A percentile compares a stretch with the other conserved stretches of the same genome.
Conservation (phyloP, 2,113 vertebrate species). For the Macaca mulatta region DNA sequence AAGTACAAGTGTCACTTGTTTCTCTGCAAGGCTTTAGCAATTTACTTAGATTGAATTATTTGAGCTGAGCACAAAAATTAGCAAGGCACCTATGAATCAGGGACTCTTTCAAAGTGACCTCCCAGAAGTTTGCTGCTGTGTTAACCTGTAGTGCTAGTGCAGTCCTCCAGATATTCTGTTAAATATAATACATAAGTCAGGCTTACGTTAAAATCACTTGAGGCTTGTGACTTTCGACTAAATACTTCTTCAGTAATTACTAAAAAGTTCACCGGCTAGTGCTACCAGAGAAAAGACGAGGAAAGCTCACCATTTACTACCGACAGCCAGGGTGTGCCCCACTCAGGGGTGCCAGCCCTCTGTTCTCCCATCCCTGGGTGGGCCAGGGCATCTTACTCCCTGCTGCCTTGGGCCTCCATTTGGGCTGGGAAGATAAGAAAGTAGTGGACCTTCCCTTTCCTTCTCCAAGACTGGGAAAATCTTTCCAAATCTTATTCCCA, state of each 20-base stretch:
- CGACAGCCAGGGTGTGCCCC: not conserved
- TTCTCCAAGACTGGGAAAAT: not conserved
- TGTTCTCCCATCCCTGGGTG: not conserved
- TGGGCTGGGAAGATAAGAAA: not conserved
- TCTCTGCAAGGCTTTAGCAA: not conserved
- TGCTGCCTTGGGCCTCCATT: not conserved
- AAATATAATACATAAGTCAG: not conserved
- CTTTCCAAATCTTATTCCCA: not conserved
- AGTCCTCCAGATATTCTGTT: not conserved
- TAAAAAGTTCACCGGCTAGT: not conserved
- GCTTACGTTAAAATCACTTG: not conserved
- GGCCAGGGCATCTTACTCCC: not conserved
- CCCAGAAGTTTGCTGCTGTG: not conserved
- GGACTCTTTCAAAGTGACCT: conserved; percentile 1
- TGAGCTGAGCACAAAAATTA: not conserved
- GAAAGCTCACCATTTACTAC: not conserved
- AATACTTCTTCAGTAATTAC: not conserved
- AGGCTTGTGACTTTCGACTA: not conserved
- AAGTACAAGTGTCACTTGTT: not conserved
- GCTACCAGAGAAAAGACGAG: not conserved
- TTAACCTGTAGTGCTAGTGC: not conserved
- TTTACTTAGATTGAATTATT: conserved; percentile 18
- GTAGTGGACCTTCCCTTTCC: not conserved
- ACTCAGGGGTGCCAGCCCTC: not conserved
- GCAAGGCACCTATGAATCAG: conserved; percentile 19